These are phyloP conservation scores for Cryptocephalus moraei DNA, from an alignment of 2,888 invertebrate genomes.

Conservation along the genomic window DNA sequence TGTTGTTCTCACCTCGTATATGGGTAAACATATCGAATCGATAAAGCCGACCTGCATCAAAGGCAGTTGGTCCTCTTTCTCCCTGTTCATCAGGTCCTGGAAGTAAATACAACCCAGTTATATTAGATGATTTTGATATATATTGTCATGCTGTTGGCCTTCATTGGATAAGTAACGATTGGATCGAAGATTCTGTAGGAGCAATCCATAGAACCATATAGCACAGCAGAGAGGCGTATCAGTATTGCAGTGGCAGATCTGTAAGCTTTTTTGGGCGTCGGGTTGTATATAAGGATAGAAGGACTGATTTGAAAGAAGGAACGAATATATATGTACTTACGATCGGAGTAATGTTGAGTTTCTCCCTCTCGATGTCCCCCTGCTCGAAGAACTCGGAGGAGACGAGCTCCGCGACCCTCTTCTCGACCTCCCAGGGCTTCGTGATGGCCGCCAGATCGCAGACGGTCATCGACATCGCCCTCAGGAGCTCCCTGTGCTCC, in stretches of 20 bases:
- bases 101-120: conserved; percentile 22
- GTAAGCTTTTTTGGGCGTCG: too few relatives aligned
- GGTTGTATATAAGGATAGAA: too few relatives aligned
- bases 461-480: conserved; percentile 92
- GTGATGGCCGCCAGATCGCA: conserved; percentile 92
- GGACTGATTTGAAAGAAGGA: too few relatives aligned
- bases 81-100: conserved; percentile 91
- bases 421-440: conserved; percentile 89
- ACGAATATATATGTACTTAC: conserved; percentile 44
- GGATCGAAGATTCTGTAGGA: too few relatives aligned
- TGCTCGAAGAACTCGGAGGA: conserved; percentile 91
- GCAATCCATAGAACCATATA: too few relatives aligned
- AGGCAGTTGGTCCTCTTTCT: conserved; percentile 87
- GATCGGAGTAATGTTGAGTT: conserved; percentile 83
- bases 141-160: too few relatives aligned
- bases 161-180: too few relatives aligned
- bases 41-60: conserved; percentile 95
- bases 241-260: too few relatives aligned
- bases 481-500: conserved; percentile 68
- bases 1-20: conserved; percentile 73
- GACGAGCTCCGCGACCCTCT: conserved; percentile 83
- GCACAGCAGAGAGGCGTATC: too few relatives aligned
- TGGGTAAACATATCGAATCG: conserved; percentile 87
- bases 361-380: conserved; percentile 82
- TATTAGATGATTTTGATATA: too few relatives aligned